A percentile compares a stretch with the other conserved stretches of the same genome.
Conservation (phyloP, 1,140 invertebrate species). For the Goniozus legneri region DNA sequence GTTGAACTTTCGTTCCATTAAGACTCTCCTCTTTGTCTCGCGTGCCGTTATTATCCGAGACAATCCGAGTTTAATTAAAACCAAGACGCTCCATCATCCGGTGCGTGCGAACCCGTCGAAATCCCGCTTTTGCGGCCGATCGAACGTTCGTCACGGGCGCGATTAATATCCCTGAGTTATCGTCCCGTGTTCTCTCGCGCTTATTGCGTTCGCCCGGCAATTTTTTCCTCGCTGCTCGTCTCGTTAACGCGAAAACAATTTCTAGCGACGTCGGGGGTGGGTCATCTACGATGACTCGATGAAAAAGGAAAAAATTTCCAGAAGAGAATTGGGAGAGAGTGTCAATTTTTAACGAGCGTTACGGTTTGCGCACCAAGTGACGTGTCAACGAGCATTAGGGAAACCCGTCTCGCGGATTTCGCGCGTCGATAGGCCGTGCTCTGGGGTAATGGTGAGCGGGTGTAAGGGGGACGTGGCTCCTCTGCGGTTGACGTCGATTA, state of each 20-base stretch:
- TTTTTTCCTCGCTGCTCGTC: constrained; percentile 3
- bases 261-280: constrained; percentile 1
- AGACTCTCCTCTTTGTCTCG: too few species aligned
- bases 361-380: too few species aligned
- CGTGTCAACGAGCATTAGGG: constrained; percentile 4
- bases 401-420: constrained; percentile 20
- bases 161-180: constrained; percentile 35
- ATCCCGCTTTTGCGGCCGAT: constrained; percentile 27
- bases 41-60: too few species aligned
- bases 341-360: too few species aligned
- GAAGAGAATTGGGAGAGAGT: too few species aligned
- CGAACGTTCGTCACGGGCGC: constrained; percentile 32
- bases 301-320: too few species aligned
- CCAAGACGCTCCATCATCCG: constrained; percentile 24
- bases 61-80: constrained; percentile 30
- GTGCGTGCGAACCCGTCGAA: too few species aligned
- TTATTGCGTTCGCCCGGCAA: constrained; percentile 12
- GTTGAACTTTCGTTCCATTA: too few species aligned
- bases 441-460: too few species aligned
- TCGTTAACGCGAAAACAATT: constrained; percentile 1
- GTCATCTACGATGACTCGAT: too few species aligned
- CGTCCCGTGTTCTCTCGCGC: too few species aligned
- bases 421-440: too few species aligned
- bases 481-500: constrained; percentile 54
- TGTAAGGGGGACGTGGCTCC: constrained; percentile 36